phyloP scores from a whole-genome alignment of 2,888 invertebrate genomes.

The Drosophila lutescens region DNA sequence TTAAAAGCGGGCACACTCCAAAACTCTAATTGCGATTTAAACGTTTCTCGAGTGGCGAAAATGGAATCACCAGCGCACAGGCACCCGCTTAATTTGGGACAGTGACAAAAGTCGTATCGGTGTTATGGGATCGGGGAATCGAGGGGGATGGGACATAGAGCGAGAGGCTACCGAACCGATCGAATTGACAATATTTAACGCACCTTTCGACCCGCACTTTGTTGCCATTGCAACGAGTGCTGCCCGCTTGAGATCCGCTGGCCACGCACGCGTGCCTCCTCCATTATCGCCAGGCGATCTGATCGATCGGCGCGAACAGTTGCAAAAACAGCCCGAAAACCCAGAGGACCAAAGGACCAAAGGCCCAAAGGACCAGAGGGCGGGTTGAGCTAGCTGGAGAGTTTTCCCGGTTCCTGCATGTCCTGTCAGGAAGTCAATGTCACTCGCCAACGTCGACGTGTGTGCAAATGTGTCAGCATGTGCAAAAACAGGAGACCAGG shows the following conservation, averaged over 20 bases:
- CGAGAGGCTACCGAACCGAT: conserved; percentile 18
- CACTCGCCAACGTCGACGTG: conserved; percentile 37
- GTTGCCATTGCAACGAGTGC: neutral
- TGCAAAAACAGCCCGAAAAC: conserved; percentile 56
- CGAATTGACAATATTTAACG: conserved; percentile 46
- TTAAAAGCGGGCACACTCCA: conserved; percentile 61
- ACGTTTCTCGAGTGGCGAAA: conserved; percentile 66
- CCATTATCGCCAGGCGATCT: conserved; percentile 45
- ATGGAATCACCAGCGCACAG: conserved; percentile 36
- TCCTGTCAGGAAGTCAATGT: conserved; percentile 67
- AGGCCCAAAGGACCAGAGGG: conserved; percentile 27
- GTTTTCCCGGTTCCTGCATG: conserved; percentile 39
- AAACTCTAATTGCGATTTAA: conserved; percentile 68
- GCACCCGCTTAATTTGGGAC: conserved; percentile 63
- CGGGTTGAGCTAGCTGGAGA: conserved; percentile 5
- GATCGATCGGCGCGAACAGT: conserved; percentile 57
- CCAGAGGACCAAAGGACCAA: conserved; percentile 14
- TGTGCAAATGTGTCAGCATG: conserved; percentile 61
- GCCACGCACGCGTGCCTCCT: conserved; percentile 63
- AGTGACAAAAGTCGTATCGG: conserved; percentile 62
- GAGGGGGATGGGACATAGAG: neutral
- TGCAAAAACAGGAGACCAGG: conserved; percentile 50
- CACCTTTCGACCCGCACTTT: conserved; percentile 75
- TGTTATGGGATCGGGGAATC: neutral
- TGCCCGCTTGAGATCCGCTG: conserved; percentile 48